These are phyloP conservation scores for Yponomeuta malinellus DNA, from an alignment of 2,888 invertebrate genomes.

Conservation along the genomic window DNA sequence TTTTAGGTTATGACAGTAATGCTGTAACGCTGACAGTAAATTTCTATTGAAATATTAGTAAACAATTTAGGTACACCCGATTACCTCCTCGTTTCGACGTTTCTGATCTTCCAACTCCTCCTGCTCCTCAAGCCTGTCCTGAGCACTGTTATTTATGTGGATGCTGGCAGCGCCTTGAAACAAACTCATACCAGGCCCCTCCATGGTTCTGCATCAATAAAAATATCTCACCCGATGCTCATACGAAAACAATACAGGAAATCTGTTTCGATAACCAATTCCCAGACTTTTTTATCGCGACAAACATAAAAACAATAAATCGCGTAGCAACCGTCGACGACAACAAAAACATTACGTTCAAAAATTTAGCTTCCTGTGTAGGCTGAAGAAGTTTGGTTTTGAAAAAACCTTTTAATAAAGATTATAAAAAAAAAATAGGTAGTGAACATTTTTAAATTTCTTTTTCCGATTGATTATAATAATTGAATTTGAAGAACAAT, in stretches of 20 bases:
- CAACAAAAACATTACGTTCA: slow-evolving; percentile 16
- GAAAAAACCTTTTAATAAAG: too few relatives aligned
- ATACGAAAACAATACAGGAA: background rate
- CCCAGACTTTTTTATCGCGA: background rate
- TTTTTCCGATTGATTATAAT: too few relatives aligned
- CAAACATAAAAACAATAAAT: slow-evolving; percentile 6
- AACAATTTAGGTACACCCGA: slow-evolving; percentile 12
- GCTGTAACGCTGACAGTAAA: background rate
- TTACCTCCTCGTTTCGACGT: slow-evolving; percentile 80
- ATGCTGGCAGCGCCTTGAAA: slow-evolving; percentile 81
- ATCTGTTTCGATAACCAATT: background rate
- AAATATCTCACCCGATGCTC: background rate
- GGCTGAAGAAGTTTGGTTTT: too few relatives aligned
- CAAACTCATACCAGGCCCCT: slow-evolving; percentile 80
- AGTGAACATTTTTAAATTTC: too few relatives aligned
- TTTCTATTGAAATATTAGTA: background rate
- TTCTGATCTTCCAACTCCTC: slow-evolving; percentile 82
- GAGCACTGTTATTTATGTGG: slow-evolving; percentile 78
- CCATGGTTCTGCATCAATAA: slow-evolving; percentile 46
- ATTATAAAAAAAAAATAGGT: too few relatives aligned
- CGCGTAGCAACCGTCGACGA: slow-evolving; percentile 22
- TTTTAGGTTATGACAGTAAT: slow-evolving; percentile 2
- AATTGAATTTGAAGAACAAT: too few relatives aligned
- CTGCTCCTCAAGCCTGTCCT: slow-evolving; percentile 79
- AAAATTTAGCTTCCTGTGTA: background rate